Evolutionary conservation across 2,113 vertebrate species (phyloP), one percentile per base, ranked within the genome.

Genomic region (Mobula hypostoma): DNA sequence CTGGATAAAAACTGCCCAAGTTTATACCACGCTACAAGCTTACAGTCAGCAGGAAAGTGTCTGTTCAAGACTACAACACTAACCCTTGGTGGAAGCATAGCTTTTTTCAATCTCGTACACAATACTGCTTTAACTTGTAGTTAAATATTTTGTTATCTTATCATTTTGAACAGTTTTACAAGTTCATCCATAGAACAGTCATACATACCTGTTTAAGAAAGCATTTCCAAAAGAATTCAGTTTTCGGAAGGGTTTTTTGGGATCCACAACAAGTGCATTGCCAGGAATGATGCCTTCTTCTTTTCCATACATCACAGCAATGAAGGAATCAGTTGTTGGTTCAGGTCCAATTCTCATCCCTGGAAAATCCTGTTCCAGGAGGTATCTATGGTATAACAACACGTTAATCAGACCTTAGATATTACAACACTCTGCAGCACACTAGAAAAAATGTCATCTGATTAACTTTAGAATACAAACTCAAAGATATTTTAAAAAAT

Each of bases 301-400:
- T 14, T 99, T 98, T 7, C 98, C 98, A 14, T 98, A 97, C 99
- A 99, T 99, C 94, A 99, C 99, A 12, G 99, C 98, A 79, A 99
- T 99, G 96, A 99, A 99, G 80, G 98, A 98, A 95, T 99, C 99
- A 0, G 99, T 99, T 88, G 99, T 99, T 63, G 99, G 99, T 95
- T 99, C 99, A 0, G 99, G 99, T 76, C 99, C 99, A 40, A 99
- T 99, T 94, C 99, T 96, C 99, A 99, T 99, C 66, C 99, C 99
- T 4, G 99, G 99, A 83, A 99, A 99, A 77, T 99, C 99, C 95
- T 99, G 98, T 94, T 99, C 99, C 0, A 99, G 94, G 93, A 99
- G 96, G 94, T 99, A 99, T 95, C 99, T 98, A 94, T 19, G 9
- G 40, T 14, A 56, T 24, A 93, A 40, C 14, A 93, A 48, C 8